Evolutionary conservation across 1,140 invertebrate species (phyloP).

Genomic region (Orchestia grillus): DNA sequence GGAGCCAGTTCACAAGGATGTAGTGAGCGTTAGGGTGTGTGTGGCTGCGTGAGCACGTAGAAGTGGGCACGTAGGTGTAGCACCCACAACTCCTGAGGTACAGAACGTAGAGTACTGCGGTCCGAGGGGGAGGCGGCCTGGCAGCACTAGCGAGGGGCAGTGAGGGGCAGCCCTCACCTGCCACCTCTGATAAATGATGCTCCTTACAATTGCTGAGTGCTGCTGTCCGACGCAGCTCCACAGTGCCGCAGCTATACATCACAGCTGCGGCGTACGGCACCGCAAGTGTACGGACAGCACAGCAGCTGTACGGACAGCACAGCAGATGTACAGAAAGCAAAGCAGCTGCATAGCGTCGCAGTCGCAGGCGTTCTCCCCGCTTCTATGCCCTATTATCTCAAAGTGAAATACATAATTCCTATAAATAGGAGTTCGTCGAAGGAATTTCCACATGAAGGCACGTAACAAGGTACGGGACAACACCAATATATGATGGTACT

Average conservation of each 20-base stretch:
- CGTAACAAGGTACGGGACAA: no score
- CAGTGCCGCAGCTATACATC: neutral
- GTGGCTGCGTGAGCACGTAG: neutral
- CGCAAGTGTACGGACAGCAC: neutral
- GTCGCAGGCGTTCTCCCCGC: no score
- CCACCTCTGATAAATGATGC: slow-evolving; percentile 24
- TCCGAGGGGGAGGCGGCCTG: neutral
- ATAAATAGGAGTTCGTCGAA: no score
- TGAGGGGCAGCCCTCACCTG: slow-evolving; percentile 44
- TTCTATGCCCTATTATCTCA: no score
- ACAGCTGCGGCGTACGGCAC: neutral
- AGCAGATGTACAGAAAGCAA: neutral
- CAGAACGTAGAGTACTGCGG: no score
- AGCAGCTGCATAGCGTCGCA: neutral
- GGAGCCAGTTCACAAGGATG: neutral
- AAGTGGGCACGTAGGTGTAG: neutral
- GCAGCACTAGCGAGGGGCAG: neutral
- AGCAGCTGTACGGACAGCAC: neutral
- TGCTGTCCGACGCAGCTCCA: slow-evolving; percentile 24
- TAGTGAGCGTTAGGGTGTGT: neutral
- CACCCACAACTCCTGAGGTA: neutral
- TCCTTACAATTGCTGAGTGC: slow-evolving; percentile 36
- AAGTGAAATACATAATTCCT: no score
- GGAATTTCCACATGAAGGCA: no score
- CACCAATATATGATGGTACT: no score